Percentiles rank a stretch among this genome's conserved stretches.
phyloP scores from a whole-genome alignment of 2,888 invertebrate species.

The Coleophora deauratella region DNA sequence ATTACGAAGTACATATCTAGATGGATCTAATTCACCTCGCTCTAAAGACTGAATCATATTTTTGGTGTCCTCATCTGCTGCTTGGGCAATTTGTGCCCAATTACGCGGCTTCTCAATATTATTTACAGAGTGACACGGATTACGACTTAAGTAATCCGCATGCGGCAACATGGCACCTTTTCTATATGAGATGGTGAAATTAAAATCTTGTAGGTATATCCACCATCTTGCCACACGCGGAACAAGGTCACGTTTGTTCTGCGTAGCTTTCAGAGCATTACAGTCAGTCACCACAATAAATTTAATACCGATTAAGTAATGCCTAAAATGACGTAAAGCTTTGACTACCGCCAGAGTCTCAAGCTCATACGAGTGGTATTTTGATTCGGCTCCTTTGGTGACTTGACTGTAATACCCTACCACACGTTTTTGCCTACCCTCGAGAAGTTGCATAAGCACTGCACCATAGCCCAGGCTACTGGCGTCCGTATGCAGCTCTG shows the following conservation, averaged over 20 bases:
- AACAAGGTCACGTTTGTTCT: conserved; percentile 13
- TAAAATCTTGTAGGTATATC: conserved; percentile 14
- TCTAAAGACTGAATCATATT: conserved; percentile 7
- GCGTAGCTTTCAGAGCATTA: conserved; percentile 13
- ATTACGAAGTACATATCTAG: background rate
- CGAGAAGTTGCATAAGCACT: background rate
- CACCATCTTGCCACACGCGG: too few species aligned
- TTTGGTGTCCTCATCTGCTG: conserved; percentile 11
- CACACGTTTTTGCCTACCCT: background rate
- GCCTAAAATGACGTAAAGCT: conserved; percentile 8
- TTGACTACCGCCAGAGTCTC: background rate
- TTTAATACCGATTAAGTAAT: conserved; percentile 12
- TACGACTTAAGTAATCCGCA: conserved; percentile 13
- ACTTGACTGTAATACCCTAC: background rate
- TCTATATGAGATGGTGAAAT: conserved; percentile 11
- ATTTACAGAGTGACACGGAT: conserved; percentile 4
- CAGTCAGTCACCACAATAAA: conserved; percentile 12
- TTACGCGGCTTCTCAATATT: conserved; percentile 10
- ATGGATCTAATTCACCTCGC: conserved; percentile 11
- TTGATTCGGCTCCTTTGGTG: conserved; percentile 2
- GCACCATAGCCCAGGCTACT: background rate
- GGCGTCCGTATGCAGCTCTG: background rate
- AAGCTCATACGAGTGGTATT: conserved; percentile 6
- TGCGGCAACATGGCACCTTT: conserved; percentile 10
- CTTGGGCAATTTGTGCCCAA: conserved; percentile 17